Percentiles rank a stretch among this genome's conserved stretches.
phyloP scores from a whole-genome alignment of 1,140 invertebrate species.

The Diprion similis region DNA sequence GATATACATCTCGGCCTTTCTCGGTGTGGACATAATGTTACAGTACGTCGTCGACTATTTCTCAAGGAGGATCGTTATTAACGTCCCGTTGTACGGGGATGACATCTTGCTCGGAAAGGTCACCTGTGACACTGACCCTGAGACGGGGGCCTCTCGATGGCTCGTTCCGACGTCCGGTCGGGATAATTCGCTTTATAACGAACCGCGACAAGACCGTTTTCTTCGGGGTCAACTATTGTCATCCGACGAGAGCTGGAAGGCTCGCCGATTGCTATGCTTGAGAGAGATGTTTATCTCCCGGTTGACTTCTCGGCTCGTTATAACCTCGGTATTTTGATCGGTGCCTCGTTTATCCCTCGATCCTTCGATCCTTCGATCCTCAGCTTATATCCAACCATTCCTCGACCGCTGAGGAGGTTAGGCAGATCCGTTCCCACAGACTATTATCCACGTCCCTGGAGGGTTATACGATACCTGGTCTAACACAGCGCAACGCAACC shows the following conservation, averaged over 20 bases:
- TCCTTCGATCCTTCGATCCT: constrained; percentile 27
- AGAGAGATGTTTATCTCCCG: constrained; percentile 32
- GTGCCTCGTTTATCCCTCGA: constrained; percentile 10
- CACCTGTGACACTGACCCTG: constrained; percentile 13
- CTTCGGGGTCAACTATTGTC: constrained; percentile 25
- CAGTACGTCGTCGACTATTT: too few species aligned
- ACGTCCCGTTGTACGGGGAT: constrained; percentile 29
- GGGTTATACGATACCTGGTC: background rate
- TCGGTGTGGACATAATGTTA: background rate
- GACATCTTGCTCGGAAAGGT: constrained; percentile 11
- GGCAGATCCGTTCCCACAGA: constrained; percentile 15
- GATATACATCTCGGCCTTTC: background rate
- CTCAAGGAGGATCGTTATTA: constrained; percentile 19
- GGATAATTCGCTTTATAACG: constrained; percentile 10
- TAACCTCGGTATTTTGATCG: constrained; percentile 35
- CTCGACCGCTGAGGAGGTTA: constrained; percentile 24
- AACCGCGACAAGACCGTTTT: constrained; percentile 12
- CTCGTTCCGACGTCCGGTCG: background rate
- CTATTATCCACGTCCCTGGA: background rate
- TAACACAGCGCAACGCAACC: background rate
- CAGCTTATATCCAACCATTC: constrained; percentile 19
- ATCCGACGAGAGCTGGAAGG: constrained; percentile 17
- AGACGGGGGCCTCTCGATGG: background rate
- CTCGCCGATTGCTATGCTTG: constrained; percentile 32
- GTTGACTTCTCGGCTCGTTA: constrained; percentile 27